Base-by-base conservation (phyloP, 2,113 vertebrate genomes). In the Glareola pratincola region DNA sequence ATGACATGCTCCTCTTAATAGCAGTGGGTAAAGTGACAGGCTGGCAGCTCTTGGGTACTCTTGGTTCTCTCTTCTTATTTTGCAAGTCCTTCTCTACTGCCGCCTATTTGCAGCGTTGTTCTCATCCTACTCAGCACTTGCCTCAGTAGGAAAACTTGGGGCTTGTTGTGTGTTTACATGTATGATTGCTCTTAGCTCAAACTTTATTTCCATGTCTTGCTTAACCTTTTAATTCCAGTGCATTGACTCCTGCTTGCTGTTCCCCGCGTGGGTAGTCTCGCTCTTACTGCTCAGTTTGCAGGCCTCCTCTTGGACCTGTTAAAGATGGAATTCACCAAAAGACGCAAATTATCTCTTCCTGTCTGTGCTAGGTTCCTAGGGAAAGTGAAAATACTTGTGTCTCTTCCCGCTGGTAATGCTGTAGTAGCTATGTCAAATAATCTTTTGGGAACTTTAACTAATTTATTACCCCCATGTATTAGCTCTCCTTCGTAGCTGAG, bases 201-300 rank as follows among this genome's bases (percentile, higher is more conserved):
- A 39, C 6, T 77, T 84, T 60, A 64, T 85, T 71, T 75, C 43
- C 41, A 4, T 34, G 32, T 60, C 73, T 84, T 47, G 5, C 14
- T 63, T 27, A 92, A 8, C 23, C 16, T 72, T 72, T 19, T 68
- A 18, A 4, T 77, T 92, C 30, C 34, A 45, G 32, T 56, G 32
- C 14, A 14, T 37, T 54, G 59, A 29, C 29, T 84, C 20, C 67
- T 76, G 19, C 41, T 88, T 80, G 22, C n/a, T 64, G 26, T 41
- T 68, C n/a, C 27, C 20, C 3, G 1, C 0, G 0, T 22, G 45
- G 8, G 13, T 19, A 45, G 36, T 81, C 43, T 72, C 0, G 0
- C 23, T 85, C 11, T 34, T 45, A 14, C 37, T 73, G 21, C 27
- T 88, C 14, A 5, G 21, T 73, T 91, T 73, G 37, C 37, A 92